Evolutionary conservation across 2,888 invertebrate genomes (phyloP).

Genomic region (Rhodophaea formosa): DNA sequence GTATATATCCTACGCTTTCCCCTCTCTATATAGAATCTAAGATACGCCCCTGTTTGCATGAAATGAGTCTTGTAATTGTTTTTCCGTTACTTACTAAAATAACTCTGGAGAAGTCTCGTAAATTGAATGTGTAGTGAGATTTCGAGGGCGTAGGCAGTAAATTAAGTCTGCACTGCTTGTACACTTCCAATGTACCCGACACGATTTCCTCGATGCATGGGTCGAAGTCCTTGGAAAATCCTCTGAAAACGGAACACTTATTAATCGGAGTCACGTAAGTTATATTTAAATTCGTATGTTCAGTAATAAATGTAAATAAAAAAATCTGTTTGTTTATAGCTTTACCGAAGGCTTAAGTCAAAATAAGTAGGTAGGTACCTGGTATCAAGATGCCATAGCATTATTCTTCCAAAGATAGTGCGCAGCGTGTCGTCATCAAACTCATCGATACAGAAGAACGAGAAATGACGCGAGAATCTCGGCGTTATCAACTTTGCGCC

Average conservation of each 20-base stretch:
- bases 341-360: background rate
- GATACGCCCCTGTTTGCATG: too few species aligned
- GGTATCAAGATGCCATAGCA: constrained; percentile 97
- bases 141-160: constrained; percentile 95
- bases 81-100: constrained; percentile 83
- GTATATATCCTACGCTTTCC: too few species aligned
- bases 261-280: background rate
- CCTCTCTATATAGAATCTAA: too few species aligned
- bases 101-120: constrained; percentile 96
- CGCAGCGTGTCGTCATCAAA: constrained; percentile 92
- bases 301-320: too few species aligned
- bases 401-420: constrained; percentile 93
- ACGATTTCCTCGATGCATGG: constrained; percentile 95
- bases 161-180: constrained; percentile 90
- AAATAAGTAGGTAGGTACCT: constrained; percentile 72
- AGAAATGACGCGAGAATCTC: constrained; percentile 93
- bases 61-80: background rate
- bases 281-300: too few species aligned
- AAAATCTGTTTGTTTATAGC: too few species aligned
- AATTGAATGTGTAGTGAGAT: constrained; percentile 96
- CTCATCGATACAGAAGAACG: constrained; percentile 92
- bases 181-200: constrained; percentile 91
- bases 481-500: constrained; percentile 92
- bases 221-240: constrained; percentile 96
- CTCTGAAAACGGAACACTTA: constrained; percentile 76